phyloP scores from a whole-genome alignment of 2,113 vertebrate genomes.

The Junco hyemalis region DNA sequence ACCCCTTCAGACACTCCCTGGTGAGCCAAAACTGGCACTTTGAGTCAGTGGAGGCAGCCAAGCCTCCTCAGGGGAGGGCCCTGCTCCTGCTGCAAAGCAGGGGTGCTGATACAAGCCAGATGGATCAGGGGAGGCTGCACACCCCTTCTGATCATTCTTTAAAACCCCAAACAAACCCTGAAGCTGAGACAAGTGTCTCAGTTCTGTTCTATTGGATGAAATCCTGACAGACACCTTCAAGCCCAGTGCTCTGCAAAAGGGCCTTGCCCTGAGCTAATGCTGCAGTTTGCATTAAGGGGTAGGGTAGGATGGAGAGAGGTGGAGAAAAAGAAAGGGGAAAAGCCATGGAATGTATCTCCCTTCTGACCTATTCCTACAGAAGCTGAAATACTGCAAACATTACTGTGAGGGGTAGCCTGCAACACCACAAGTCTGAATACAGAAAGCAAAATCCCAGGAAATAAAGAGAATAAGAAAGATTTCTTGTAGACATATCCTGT shows the following conservation, averaged over 20 bases:
- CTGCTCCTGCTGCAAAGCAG: neutral
- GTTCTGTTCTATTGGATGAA: neutral
- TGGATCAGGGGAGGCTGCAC: neutral
- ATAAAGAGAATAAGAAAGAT: neutral
- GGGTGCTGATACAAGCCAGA: fast-evolving
- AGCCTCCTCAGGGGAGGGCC: neutral
- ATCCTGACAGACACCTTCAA: neutral
- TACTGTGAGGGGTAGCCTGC: neutral
- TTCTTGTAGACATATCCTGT: neutral
- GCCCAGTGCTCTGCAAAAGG: neutral
- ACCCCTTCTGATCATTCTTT: neutral
- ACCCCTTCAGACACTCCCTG: neutral
- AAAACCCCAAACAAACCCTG: neutral
- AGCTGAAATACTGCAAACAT: neutral
- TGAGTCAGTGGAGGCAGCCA: neutral
- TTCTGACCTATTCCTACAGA: neutral
- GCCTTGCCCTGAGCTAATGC: neutral
- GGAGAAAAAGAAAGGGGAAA: neutral
- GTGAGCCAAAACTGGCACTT: neutral
- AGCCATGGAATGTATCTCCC: neutral
- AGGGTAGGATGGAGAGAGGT: neutral
- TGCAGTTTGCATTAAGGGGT: neutral
- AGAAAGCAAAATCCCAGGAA: neutral
- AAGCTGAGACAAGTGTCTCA: neutral
- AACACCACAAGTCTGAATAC: neutral